These are phyloP conservation scores for Spicauda simplicius DNA, from an alignment of 2,888 invertebrate genomes.

Conservation along the genomic window DNA sequence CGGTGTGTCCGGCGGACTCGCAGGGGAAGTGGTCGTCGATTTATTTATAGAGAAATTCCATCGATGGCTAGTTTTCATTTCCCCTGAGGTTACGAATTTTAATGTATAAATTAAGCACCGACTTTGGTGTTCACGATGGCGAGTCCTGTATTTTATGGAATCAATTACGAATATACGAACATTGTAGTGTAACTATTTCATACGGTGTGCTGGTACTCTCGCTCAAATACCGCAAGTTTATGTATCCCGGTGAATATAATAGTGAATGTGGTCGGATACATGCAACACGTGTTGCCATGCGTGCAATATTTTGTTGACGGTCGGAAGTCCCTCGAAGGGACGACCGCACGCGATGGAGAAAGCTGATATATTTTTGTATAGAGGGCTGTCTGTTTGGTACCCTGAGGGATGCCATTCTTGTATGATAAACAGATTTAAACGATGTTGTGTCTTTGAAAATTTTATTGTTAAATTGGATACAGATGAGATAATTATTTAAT, in stretches of 20 bases:
- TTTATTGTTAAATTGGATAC: conserved; percentile 85
- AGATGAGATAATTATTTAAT: conserved; percentile 84
- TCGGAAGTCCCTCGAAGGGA: background rate
- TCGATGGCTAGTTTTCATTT: conserved; percentile 4
- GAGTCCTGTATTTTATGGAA: conserved; percentile 4
- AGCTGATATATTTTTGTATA: conserved; percentile 63
- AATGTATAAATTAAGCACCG: conserved; percentile 3
- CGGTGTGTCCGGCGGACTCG: background rate
- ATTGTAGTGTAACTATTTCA: conserved; percentile 2
- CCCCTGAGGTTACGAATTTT: conserved; percentile 16
- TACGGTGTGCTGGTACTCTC: conserved; percentile 15
- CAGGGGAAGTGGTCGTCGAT: background rate
- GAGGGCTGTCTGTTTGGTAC: conserved; percentile 40
- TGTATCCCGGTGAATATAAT: conserved; percentile 11
- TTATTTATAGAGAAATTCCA: background rate
- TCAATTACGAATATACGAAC: conserved; percentile 4
- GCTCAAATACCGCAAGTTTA: conserved; percentile 21
- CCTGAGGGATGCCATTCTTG: conserved; percentile 68
- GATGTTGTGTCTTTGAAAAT: conserved; percentile 85
- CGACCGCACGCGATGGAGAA: background rate
- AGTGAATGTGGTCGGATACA: conserved; percentile 14
- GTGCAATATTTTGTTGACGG: conserved; percentile 22
- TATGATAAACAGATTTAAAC: conserved; percentile 76
- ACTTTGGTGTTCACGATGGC: background rate
- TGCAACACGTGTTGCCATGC: conserved; percentile 6